A percentile compares a stretch with the other conserved stretches of the same genome.
Evolutionary conservation across 2,113 vertebrate genomes (phyloP).

Genomic region (Panthera tigris): DNA sequence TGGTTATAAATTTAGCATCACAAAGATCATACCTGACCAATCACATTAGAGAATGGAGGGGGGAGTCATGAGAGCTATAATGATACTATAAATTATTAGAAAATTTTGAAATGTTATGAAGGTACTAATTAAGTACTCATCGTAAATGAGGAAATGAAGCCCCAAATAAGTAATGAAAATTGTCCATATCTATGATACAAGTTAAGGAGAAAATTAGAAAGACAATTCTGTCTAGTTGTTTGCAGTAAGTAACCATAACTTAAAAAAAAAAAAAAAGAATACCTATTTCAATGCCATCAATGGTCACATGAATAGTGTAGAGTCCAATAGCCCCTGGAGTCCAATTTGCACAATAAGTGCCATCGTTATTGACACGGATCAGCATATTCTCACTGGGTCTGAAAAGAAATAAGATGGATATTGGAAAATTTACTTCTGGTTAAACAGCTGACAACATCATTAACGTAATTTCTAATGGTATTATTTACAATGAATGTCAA

Average conservation of each 20-base stretch:
- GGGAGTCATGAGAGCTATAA: not conserved
- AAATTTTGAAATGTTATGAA: not conserved
- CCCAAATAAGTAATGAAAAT: not conserved
- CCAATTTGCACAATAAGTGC: conserved; percentile 99
- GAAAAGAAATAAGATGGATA: conserved; percentile 65
- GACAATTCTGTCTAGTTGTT: conserved; percentile 25
- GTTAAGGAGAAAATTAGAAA: not conserved
- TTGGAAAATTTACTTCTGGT: not conserved
- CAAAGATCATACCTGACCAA: not conserved
- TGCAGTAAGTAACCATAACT: not conserved
- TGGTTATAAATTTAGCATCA: not conserved
- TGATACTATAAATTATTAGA: not conserved
- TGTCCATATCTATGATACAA: not conserved
- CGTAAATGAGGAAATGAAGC: not conserved
- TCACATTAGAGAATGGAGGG: not conserved
- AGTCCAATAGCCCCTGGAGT: conserved; percentile 98
- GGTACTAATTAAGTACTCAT: not conserved
- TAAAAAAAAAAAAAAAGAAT: conserved; percentile 42
- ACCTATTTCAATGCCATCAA: conserved; percentile 99
- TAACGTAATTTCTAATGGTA: not conserved
- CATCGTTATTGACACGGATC: conserved; percentile 98
- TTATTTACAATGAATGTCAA: not conserved
- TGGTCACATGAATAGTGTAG: conserved; percentile 98
- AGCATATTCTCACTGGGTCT: conserved; percentile 99
- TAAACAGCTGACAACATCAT: not conserved